Evolutionary conservation across 2,113 vertebrate genomes (phyloP).

Genomic region (Myrmecobius fasciatus): DNA sequence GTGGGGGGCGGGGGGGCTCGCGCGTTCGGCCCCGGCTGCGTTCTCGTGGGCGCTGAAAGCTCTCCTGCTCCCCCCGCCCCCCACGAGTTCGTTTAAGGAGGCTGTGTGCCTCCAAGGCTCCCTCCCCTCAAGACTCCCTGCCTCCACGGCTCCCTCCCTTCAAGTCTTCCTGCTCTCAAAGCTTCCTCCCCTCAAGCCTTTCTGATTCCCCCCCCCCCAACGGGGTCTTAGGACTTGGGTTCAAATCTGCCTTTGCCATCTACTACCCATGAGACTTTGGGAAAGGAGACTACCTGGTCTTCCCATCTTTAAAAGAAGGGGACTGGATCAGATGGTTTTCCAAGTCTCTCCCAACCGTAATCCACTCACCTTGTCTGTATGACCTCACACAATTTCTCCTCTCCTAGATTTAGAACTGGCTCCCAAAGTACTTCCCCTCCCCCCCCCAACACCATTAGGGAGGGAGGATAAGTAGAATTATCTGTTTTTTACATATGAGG

Average conservation of each 20-base stretch:
- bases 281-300: not conserved
- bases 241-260: not conserved
- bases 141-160: not conserved
- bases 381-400: not conserved
- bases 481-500: not conserved
- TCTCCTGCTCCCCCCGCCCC: too few relatives aligned
- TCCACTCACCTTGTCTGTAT: not conserved
- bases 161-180: not conserved
- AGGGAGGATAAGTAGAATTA: not conserved
- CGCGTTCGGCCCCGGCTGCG: not conserved
- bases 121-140: not conserved
- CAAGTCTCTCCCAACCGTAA: too few relatives aligned
- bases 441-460: too few relatives aligned
- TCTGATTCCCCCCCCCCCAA: accelerated
- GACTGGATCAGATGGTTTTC: not conserved
- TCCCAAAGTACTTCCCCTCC: not conserved
- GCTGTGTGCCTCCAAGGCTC: too few relatives aligned
- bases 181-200: too few relatives aligned
- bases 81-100: too few relatives aligned
- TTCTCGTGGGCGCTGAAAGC: not conserved
- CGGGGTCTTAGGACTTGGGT: not conserved
- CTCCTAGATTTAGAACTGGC: not conserved
- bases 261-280: not conserved
- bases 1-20: not conserved
- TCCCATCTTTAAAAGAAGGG: not conserved